These are phyloP conservation scores for Rhagoletis pomonella DNA, from an alignment of 1,140 invertebrate species.

Conservation along the genomic window DNA sequence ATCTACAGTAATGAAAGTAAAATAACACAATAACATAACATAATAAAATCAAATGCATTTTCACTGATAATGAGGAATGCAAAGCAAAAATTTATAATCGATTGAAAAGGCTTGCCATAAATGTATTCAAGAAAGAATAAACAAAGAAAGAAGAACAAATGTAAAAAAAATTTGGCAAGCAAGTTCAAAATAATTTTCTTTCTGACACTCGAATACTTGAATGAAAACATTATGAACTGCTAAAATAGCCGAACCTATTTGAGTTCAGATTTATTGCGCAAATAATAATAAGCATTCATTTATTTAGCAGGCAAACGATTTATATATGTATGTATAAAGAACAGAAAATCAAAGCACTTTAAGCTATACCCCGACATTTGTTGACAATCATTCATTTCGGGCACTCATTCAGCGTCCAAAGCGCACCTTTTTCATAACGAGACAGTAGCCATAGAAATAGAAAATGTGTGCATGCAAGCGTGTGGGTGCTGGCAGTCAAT, in stretches of 20 bases:
- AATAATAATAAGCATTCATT: neutral
- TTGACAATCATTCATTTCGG: conserved; percentile 40
- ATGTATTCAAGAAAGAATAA: no score
- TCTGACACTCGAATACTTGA: neutral
- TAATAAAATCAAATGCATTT: no score
- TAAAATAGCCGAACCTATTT: neutral
- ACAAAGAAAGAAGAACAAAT: no score
- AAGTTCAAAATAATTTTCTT: neutral
- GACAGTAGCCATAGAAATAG: conserved; percentile 30
- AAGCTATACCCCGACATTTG: neutral
- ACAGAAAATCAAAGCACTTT: neutral
- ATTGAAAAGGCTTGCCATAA: no score
- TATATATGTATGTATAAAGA: neutral
- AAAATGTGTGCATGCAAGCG: neutral
- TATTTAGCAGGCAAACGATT: neutral
- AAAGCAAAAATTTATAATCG: no score
- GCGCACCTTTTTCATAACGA: conserved; percentile 1
- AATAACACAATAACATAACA: no score
- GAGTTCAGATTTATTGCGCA: neutral
- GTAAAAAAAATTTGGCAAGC: no score
- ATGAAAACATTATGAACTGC: conserved; percentile 20
- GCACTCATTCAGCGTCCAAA: neutral
- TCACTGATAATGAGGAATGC: no score
- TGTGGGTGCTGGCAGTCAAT: conserved; percentile 40
- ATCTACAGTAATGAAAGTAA: no score